Percentiles rank a stretch among this genome's conserved stretches.
phyloP scores from a whole-genome alignment of 2,888 invertebrate genomes.

The Argyresthia albistria region DNA sequence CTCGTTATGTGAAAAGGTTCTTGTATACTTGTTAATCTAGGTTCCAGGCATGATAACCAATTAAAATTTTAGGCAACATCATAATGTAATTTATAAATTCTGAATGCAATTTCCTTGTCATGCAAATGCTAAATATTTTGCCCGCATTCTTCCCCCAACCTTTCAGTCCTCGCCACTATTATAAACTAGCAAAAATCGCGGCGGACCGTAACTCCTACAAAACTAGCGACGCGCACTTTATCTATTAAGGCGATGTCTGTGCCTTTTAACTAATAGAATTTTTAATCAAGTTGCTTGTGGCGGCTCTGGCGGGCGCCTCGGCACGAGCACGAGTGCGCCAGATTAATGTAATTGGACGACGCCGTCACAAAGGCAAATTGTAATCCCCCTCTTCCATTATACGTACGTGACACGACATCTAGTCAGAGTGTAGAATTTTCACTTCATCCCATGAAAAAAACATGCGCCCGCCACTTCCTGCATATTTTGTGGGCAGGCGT shows the following conservation, averaged over 20 bases:
- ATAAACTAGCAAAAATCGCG: neutral
- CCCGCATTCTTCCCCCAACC: too few relatives aligned
- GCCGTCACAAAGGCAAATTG: constrained; percentile 71
- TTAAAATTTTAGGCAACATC: too few relatives aligned
- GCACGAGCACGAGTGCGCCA: constrained; percentile 40
- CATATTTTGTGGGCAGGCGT: neutral
- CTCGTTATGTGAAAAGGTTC: too few relatives aligned
- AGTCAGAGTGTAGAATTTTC: constrained; percentile 46
- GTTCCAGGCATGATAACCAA: too few relatives aligned
- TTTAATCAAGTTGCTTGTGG: constrained; percentile 68
- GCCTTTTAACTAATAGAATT: constrained; percentile 71
- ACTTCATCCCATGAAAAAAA: constrained; percentile 23
- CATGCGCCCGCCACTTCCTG: neutral
- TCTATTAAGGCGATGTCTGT: constrained; percentile 61
- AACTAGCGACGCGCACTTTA: constrained; percentile 44
- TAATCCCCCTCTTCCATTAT: constrained; percentile 54
- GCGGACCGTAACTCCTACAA: constrained; percentile 21
- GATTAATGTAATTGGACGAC: constrained; percentile 70
- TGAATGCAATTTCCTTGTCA: too few relatives aligned
- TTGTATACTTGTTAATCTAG: too few relatives aligned
- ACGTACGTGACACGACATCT: constrained; percentile 39
- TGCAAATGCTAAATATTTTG: too few relatives aligned
- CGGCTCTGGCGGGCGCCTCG: constrained; percentile 30
- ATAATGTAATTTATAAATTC: too few relatives aligned
- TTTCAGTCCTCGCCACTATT: too few relatives aligned